Evolutionary conservation across 2,113 vertebrate genomes (phyloP), one percentile per base, ranked within the genome.

Genomic region (Nyctibius bracteatus): DNA sequence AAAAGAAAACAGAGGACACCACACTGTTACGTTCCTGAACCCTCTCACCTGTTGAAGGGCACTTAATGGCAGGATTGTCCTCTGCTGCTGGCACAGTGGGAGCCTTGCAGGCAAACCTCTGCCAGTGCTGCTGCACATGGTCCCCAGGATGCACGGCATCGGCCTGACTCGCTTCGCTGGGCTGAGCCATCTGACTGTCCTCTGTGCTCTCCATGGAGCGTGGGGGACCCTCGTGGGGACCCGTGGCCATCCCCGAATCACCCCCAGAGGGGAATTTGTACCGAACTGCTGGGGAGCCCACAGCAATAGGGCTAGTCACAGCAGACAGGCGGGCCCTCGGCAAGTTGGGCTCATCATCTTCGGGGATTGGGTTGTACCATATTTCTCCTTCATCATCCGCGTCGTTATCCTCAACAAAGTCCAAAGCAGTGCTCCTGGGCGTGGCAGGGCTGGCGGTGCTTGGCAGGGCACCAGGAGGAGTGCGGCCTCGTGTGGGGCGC

Each of bases 311-410:
- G 57, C 97, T 95, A 25, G 86, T 94, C 73, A 92, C 74, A 33
- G 91, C 55, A 23, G 96, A 90, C 86, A 43, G 63, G 77, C 4
- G 31, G 23, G 91, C 61, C 67, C 37, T 46, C 25, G 25, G 95
- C 58, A 75, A 14, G 37, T 97, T 95, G 1, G 92, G 95, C 14
- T 99, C 99, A 6, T 99, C 99, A 17, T 99, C 99, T 97, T 99
- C 99, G 6, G 99, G 99, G 96, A 99, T 99, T 0, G 99, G 99
- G 90, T 99, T 99, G 98, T 99, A 99, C 99, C 99, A 99, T 97
- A 99, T 99, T 97, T 99, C 99, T 62, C 99, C 99, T 97, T 99
- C 99, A 62, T 99, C 99, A 6, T 99, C 99, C 0, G 99, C 99
- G 5, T 99, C 99, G 3, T 99, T 99, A 58, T 99, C 99, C 94